These are phyloP conservation scores for Bombus superbus DNA, from an alignment of 1,140 invertebrate genomes.

Conservation along the genomic window DNA sequence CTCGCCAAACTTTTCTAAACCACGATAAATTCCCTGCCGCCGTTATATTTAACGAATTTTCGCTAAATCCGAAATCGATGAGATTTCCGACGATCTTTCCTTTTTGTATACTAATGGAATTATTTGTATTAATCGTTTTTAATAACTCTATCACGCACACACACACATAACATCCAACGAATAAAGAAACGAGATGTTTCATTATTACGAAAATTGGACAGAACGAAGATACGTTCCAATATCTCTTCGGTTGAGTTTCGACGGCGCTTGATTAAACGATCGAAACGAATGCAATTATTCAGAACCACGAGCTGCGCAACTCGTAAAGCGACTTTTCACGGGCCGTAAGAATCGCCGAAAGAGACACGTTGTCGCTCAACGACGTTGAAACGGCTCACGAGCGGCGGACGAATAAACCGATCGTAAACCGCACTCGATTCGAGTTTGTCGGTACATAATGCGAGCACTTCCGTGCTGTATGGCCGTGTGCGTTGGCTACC, in stretches of 20 bases:
- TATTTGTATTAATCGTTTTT: no score
- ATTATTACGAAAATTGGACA: no score
- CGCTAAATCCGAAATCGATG: slow-evolving; percentile 32
- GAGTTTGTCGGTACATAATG: slow-evolving; percentile 71
- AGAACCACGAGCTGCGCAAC: neutral
- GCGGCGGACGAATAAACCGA: slow-evolving; percentile 66
- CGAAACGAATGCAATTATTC: neutral
- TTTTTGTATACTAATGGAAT: neutral
- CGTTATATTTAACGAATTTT: slow-evolving; percentile 34
- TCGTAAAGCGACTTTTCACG: neutral
- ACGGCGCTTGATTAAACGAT: neutral
- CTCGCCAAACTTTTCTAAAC: slow-evolving; percentile 9
- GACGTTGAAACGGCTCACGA: slow-evolving; percentile 38
- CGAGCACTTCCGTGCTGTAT: slow-evolving; percentile 52
- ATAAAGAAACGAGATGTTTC: no score
- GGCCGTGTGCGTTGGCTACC: slow-evolving; percentile 29
- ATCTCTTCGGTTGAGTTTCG: neutral
- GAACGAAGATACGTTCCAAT: no score
- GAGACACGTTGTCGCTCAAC: slow-evolving; percentile 4
- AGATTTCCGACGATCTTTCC: neutral
- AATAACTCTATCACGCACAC: no score
- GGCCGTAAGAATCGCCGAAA: slow-evolving; percentile 55
- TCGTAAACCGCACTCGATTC: slow-evolving; percentile 73
- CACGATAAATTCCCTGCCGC: slow-evolving; percentile 14
- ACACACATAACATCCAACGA: no score